phyloP scores from a whole-genome alignment of 2,113 vertebrate species.

The Nibea coibor region DNA sequence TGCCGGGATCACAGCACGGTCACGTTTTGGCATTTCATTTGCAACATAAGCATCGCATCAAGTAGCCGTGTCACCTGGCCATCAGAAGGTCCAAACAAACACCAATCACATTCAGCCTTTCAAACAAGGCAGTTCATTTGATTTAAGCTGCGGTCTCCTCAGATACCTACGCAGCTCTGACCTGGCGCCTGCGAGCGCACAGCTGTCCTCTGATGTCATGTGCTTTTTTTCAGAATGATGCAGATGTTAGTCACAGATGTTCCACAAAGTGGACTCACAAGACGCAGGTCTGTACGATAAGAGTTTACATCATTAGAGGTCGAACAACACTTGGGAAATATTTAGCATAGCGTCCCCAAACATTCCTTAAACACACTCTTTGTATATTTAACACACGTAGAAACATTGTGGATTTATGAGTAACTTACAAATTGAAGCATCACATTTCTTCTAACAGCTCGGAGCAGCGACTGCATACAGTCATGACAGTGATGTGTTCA shows the following conservation, averaged over 20 bases:
- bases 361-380: not conserved
- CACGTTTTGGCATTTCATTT: constrained; percentile 12
- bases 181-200: not conserved
- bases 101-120: not conserved
- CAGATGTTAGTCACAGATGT: not conserved
- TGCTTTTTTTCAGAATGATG: not conserved
- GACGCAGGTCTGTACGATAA: not conserved
- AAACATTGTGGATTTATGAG: not conserved
- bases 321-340: not conserved
- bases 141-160: not conserved
- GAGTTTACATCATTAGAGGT: not conserved
- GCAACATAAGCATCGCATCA: not conserved
- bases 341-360: not conserved
- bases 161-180: not conserved
- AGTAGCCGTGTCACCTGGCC: not conserved
- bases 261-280: not conserved
- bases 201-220: not conserved
- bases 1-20: not conserved
- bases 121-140: not conserved
- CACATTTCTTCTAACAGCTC: not conserved
- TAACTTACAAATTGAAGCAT: not conserved
- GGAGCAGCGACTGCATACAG: no score
- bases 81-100: not conserved
- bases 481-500: not conserved
- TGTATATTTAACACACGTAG: not conserved